These are phyloP conservation scores for Galeopterus variegatus DNA, from an alignment of 2,113 vertebrate species.

Conservation along the genomic window DNA sequence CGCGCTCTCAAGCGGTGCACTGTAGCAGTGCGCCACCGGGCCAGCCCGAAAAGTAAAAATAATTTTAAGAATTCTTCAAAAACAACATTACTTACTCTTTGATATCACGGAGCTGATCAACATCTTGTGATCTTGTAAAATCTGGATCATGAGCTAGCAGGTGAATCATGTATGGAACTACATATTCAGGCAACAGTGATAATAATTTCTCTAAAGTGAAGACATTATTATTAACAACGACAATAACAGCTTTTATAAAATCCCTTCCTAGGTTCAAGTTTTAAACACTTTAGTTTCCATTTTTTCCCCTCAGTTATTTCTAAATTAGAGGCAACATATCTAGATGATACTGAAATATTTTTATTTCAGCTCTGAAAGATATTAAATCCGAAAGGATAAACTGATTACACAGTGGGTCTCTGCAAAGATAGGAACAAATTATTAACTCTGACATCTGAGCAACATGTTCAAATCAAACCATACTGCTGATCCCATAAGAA, in stretches of 20 bases:
- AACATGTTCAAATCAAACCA: constrained; percentile 30
- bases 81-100: constrained; percentile 95
- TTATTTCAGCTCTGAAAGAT: constrained; percentile 18
- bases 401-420: neutral
- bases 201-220: constrained; percentile 94
- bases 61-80: constrained; percentile 53
- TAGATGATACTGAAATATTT: neutral
- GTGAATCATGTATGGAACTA: constrained; percentile 99
- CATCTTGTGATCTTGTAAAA: constrained; percentile 98
- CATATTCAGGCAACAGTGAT: constrained; percentile 97
- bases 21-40: too few species aligned
- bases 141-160: constrained; percentile 98
- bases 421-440: constrained; percentile 8
- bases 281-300: constrained; percentile 16
- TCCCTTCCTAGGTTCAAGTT: neutral
- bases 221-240: constrained; percentile 66
- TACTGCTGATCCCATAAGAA: neutral
- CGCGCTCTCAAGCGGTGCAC: too few species aligned
- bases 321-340: neutral
- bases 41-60: constrained; percentile 43
- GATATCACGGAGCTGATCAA: constrained; percentile 98
- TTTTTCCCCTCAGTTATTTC: constrained; percentile 12
- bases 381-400: constrained; percentile 28
- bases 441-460: neutral
- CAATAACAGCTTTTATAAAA: constrained; percentile 40